Percentiles rank a stretch among this genome's conserved stretches.
Conservation (phyloP, 2,113 vertebrate species). For the Climacteris rufus region DNA sequence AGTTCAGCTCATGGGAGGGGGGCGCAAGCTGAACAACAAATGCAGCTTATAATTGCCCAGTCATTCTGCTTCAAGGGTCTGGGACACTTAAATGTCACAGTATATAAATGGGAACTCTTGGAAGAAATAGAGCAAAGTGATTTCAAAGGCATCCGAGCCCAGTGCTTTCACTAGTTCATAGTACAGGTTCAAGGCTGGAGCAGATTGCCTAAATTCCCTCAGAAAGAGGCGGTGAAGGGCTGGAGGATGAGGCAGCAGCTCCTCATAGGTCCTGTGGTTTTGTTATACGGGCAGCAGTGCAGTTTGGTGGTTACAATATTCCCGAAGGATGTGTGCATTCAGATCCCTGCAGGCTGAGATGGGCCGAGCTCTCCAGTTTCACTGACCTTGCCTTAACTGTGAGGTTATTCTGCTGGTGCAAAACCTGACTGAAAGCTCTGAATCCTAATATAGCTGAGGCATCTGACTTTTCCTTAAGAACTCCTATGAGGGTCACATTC, state of each 20-base stretch:
- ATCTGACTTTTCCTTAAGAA: not conserved
- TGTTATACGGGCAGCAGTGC: accelerated
- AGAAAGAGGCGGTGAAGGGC: not conserved
- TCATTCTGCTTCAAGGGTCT: slow-evolving; percentile 9
- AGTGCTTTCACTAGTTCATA: not conserved
- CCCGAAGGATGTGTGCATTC: not conserved
- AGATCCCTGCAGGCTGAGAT: not conserved
- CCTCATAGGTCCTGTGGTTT: not conserved
- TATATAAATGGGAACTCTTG: slow-evolving; percentile 10
- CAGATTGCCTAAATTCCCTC: not conserved
- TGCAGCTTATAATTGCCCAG: slow-evolving; percentile 24
- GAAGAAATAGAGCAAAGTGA: slow-evolving; percentile 41
- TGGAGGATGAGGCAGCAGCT: not conserved
- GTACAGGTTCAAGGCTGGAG: not conserved
- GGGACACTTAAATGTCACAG: slow-evolving; percentile 44
- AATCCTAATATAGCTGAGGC: not conserved
- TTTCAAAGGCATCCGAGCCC: not conserved
- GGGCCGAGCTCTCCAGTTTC: accelerated
- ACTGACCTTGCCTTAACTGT: not conserved
- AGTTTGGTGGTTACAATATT: not conserved
- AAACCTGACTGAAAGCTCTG: not conserved
- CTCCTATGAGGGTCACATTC: not conserved
- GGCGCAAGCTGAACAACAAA: slow-evolving; percentile 5
- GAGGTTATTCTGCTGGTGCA: not conserved
- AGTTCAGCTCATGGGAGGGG: not conserved